Percentiles rank a stretch among this genome's conserved stretches.
phyloP scores from a whole-genome alignment of 2,113 vertebrate species.

The Talpa occidentalis region DNA sequence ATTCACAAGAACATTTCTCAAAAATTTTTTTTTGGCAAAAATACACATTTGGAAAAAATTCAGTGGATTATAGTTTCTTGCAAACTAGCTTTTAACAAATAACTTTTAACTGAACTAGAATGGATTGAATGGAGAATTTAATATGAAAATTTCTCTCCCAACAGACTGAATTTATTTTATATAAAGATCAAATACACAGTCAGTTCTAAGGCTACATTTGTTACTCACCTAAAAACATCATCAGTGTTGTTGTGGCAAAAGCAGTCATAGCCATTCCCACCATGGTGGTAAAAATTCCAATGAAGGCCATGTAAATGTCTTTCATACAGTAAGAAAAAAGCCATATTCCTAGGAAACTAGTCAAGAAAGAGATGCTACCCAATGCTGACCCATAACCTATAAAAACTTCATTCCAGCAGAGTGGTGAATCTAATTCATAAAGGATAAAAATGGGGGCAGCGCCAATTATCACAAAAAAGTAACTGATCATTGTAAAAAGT shows the following conservation, averaged over 20 bases:
- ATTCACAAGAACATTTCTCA: not conserved
- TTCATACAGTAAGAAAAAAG: conserved; percentile 90
- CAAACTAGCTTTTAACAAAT: conserved; percentile 5
- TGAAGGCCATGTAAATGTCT: conserved; percentile 89
- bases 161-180: not conserved
- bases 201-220: not conserved
- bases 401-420: conserved; percentile 96
- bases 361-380: conserved; percentile 88
- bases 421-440: conserved; percentile 93
- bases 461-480: conserved; percentile 88
- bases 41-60: conserved; percentile 29
- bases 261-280: conserved; percentile 88
- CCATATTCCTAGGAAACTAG: conserved; percentile 92
- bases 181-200: not conserved
- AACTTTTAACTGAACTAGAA: not conserved
- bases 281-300: conserved; percentile 91
- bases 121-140: not conserved
- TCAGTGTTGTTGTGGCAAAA: conserved; percentile 92
- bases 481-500: conserved; percentile 88
- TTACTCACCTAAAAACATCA: conserved; percentile 95
- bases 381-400: conserved; percentile 95
- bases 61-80: not conserved
- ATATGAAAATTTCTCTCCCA: not conserved
- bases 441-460: conserved; percentile 88
- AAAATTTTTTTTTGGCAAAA: not conserved